Base-by-base conservation (phyloP, 2,888 invertebrate species). In the Dioctria rufipes region DNA sequence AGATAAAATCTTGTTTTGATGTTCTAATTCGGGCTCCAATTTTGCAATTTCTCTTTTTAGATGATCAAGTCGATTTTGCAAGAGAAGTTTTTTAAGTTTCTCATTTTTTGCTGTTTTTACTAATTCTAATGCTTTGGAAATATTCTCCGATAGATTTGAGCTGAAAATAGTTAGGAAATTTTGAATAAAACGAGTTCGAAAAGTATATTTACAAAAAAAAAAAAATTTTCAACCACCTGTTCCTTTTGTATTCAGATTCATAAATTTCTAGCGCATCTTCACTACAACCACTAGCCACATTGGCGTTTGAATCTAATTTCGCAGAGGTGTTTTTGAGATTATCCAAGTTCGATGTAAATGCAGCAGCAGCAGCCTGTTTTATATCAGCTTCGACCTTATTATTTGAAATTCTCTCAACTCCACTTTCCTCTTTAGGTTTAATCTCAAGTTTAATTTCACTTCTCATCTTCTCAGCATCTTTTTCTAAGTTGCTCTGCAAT, bases 101-200 rank as follows among this genome's bases (percentile, higher is more conserved):
- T 87, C 86, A 8, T 82, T 81, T 81, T 86, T 87, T 3, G 88
- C 88, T 73, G 86, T 85, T 54, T 84, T 83, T 5, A 89, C 88
- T 83, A 89, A 81, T 40, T 84, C 83, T 77, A 88, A 82, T 3
- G 88, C 86, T 82, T 87, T 87, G 13, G 87, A 86, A 78, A 89
- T 84, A 80, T 86, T 87, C 3, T 84, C 80, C 8, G 88, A 83
- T 81, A 89, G 87, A 80, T 85, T 86, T 66, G 83, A 78, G 9
- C 89, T 88, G 71, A 51, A 78, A 78, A 40, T 25, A 25, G 25
- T 25, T 25, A 25, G 25, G 25, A 54, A n/a, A 11, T n/a, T 40
- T 9, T n/a, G 13, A 13, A 75, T 6, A 60, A 61, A 37, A 2
- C 4, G 5, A n/a, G 40, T 71, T n/a, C 5, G 6, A 43, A 60